A percentile compares a stretch with the other conserved stretches of the same genome.
Conservation (phyloP, 2,113 vertebrate species). For the Callaeas wilsoni region DNA sequence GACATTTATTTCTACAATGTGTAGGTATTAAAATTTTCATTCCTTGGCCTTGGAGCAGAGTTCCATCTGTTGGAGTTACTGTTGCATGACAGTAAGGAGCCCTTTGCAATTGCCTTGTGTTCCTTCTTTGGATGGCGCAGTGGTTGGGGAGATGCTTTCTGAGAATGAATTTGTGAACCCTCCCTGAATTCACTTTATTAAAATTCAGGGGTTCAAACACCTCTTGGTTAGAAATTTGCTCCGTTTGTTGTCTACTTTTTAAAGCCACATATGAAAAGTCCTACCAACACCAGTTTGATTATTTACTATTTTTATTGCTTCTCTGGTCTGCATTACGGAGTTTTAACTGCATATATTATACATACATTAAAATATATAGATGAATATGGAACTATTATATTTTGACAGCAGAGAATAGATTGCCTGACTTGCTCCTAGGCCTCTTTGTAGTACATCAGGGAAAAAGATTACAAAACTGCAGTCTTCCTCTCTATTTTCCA, state of each 20-base stretch:
- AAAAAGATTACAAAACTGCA: background rate
- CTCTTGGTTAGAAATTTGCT: background rate
- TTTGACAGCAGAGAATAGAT: background rate
- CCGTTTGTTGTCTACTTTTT: background rate
- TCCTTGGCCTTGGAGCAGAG: background rate
- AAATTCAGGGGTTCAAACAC: background rate
- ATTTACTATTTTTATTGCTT: background rate
- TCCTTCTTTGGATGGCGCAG: background rate
- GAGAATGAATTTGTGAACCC: background rate
- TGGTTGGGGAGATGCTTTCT: background rate
- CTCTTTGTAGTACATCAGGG: background rate
- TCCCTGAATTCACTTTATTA: background rate
- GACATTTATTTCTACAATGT: background rate
- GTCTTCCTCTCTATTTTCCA: background rate
- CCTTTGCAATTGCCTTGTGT: background rate
- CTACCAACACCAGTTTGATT: background rate
- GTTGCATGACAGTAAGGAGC: background rate
- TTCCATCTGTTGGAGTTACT: slow-evolving; percentile 16
- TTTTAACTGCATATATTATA: background rate
- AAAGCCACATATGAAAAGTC: background rate
- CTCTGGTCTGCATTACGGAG: background rate
- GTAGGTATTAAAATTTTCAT: background rate
- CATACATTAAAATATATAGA: background rate
- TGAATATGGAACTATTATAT: background rate
- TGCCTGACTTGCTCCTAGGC: background rate